phyloP scores from a whole-genome alignment of 2,888 invertebrate species.

The Drosophila trichaetosa region DNA sequence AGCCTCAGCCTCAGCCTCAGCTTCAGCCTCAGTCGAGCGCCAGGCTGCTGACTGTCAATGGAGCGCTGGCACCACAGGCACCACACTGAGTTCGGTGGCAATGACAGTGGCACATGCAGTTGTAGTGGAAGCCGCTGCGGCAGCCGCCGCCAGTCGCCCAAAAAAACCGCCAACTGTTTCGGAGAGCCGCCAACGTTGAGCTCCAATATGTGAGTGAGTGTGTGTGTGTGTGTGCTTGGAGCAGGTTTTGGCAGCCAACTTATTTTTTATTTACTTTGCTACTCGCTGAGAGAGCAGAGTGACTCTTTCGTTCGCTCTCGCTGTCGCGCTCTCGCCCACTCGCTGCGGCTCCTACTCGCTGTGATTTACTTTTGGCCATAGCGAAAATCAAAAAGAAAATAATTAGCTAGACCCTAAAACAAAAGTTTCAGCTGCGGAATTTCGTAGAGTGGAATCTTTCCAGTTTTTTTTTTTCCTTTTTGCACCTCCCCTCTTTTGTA shows the following conservation, averaged over 20 bases:
- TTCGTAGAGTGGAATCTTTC: slow-evolving; percentile 47
- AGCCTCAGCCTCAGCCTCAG: slow-evolving; percentile 11
- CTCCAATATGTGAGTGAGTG: slow-evolving; percentile 16
- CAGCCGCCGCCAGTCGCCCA: slow-evolving; percentile 66
- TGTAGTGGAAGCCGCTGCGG: slow-evolving; percentile 81
- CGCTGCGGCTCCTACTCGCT: slow-evolving; percentile 61
- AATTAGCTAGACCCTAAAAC: slow-evolving; percentile 71
- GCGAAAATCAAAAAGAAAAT: slow-evolving; percentile 69
- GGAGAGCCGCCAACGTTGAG: slow-evolving; percentile 69
- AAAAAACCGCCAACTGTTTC: slow-evolving; percentile 59
- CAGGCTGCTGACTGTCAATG: slow-evolving; percentile 60
- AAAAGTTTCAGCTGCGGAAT: slow-evolving; percentile 60
- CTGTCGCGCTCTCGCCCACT: slow-evolving; percentile 28
- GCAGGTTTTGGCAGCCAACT: slow-evolving; percentile 57
- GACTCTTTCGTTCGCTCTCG: slow-evolving; percentile 20
- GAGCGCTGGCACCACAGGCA: slow-evolving; percentile 73
- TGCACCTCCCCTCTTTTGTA: slow-evolving; percentile 28
- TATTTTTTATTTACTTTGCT: slow-evolving; percentile 58
- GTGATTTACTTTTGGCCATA: slow-evolving; percentile 71
- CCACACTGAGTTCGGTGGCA: slow-evolving; percentile 85
- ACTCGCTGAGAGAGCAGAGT: slow-evolving; percentile 26
- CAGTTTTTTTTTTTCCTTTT: slow-evolving; percentile 26
- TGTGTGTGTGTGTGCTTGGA: slow-evolving; percentile 41
- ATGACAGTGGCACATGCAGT: slow-evolving; percentile 85
- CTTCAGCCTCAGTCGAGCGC: slow-evolving; percentile 55